Base-by-base conservation (phyloP, 2,113 vertebrate genomes). In the Cryptotis parvus region DNA sequence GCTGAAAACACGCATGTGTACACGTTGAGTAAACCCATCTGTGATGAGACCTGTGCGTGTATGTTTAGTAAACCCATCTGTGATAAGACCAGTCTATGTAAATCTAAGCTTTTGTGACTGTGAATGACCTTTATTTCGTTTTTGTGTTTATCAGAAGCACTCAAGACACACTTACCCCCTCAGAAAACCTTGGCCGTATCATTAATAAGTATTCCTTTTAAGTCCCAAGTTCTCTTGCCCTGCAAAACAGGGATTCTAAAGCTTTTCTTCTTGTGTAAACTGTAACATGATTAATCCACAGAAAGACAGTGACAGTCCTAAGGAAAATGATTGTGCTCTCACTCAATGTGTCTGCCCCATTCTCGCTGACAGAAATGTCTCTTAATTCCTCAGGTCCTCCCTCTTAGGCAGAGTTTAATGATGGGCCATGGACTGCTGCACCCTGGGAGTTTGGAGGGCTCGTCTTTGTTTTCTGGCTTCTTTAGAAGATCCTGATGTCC, bases 351-450 rank as follows among this genome's bases (percentile, higher is more conserved):
- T 22, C 35, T 6, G 20, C 41, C 11, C 4, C 65, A 2, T 77
- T 58, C 7, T 33, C 39, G 77, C 88, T 89, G 33, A 74, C 0
- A 0, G 18, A 58, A 58, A 1, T 39, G 26, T 95, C 9, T 72
- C 55, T 78, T 90, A 58, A 45, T 84, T 95, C 93, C 95, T 1
- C 96, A 99, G 99, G 97, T 99, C 99, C 52, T 97, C 98, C 9
- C 98, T 99, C 95, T 96, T 99, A 41, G 98, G 98, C 97, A 98
- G 99, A 96, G 98, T 98, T 73, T 99, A 97, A 97, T 70, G 33
- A 14, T 1, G 27, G 85, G 43, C 5, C 6, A 31, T 45, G 68
- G 81, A 39, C 24, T 85, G 90, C 90, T 63, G 33, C 68, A 52
- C 37, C 87, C 27, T 86, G 9, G 31, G 87, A 91, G 83, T 66